A percentile compares a stretch with the other conserved stretches of the same genome.
These are phyloP conservation scores for Hemiprocne comata DNA, from an alignment of 2,113 vertebrate species.

Conservation along the genomic window DNA sequence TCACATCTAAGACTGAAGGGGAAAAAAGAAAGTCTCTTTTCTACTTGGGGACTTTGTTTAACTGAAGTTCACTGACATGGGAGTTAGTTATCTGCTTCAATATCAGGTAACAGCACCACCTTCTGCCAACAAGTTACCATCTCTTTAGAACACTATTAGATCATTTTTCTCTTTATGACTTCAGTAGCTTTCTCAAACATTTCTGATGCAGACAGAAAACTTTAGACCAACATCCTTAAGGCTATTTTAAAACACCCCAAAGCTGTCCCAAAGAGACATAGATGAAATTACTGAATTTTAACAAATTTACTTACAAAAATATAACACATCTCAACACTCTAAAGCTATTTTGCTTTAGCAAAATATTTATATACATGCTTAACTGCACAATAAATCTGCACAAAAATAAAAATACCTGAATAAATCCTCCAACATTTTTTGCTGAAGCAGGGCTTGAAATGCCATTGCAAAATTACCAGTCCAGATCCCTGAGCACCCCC, in stretches of 20 bases:
- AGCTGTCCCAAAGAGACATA: background rate
- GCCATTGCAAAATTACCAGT: background rate
- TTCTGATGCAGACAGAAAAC: background rate
- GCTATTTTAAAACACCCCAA: background rate
- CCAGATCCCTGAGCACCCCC: background rate
- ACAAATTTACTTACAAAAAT: background rate
- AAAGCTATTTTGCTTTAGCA: background rate
- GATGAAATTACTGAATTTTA: background rate
- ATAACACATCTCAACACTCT: background rate
- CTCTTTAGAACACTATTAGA: background rate
- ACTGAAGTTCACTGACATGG: background rate
- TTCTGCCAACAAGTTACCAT: constrained; percentile 58
- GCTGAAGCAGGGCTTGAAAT: background rate
- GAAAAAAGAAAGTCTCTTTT: background rate
- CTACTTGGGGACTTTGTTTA: background rate
- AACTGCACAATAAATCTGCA: background rate
- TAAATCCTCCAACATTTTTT: background rate
- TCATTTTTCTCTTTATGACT: background rate
- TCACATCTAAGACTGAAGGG: background rate
- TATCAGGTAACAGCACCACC: constrained; percentile 73
- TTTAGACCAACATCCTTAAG: background rate
- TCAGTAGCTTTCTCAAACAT: background rate
- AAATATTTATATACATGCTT: background rate
- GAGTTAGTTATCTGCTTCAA: constrained; percentile 38
- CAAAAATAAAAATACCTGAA: too few species aligned